Base-by-base conservation (phyloP, 1,140 invertebrate species). In the Steinernema feltiae region DNA sequence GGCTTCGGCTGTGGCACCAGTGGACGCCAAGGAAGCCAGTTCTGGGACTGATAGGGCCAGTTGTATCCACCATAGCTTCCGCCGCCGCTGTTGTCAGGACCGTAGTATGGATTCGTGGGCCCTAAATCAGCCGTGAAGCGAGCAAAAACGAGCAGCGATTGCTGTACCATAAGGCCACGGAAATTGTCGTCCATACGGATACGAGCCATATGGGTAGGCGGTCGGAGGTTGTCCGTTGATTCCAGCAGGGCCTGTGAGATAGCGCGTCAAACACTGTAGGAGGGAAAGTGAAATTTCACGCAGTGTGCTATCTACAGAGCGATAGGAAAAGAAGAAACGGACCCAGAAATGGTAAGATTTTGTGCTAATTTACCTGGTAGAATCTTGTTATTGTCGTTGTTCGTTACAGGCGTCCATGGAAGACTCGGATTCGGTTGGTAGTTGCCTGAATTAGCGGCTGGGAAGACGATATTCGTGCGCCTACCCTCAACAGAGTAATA, bases 201-300 rank as follows among this genome's bases (percentile, higher is more conserved):
- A 12, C 7, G 41, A n/a, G n/a, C 41, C 41, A 27, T 63, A 63
- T 3, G 53, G 53, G 53, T 17, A 63, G 18, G 35, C 7, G 7
- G 53, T 7, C 24, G 24, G 7, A 27, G 15, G 15, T 27, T 17
- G 12, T 27, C 15, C 24, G 24, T 21, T 63, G 53, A 12, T 46
- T 46, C 24, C 53, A 27, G 53, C 7, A 3, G 53, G 53, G 2
- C 53, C 53, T 63, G 53, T 15, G 53, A 63, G 53, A 63, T 63
- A 63, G 15, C 7, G 7, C 53, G 53, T 63, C 53, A 63, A 63
- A 27, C 53, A 63, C 24, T 63, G 7, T 63, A 63, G 53, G 24
- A 63, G 53, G 15, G 53, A 63, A 63, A 63, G 12, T 27, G 53
- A 63, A 63, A 63, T 63, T 63, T 63, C 53, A 21, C 53, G 53